Percentiles rank a stretch among this genome's conserved stretches.
phyloP scores from a whole-genome alignment of 2,888 invertebrate genomes.

The Cremastinae sp. region DNA sequence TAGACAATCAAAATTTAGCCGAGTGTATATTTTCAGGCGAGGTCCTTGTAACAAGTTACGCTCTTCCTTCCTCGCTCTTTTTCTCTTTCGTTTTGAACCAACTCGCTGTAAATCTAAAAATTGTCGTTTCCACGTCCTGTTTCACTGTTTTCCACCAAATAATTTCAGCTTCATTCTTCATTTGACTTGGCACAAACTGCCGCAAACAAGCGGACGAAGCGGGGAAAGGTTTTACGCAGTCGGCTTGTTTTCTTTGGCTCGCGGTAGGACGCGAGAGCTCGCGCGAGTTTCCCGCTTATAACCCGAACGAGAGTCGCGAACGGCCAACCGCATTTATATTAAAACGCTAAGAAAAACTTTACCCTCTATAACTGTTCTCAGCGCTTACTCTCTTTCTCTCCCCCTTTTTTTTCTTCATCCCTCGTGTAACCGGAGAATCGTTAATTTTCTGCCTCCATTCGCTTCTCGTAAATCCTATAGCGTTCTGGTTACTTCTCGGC shows the following conservation, averaged over 20 bases:
- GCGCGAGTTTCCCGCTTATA: constrained; percentile 50
- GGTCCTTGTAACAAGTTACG: constrained; percentile 47
- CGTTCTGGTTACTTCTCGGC: constrained; percentile 56
- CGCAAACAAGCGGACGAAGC: constrained; percentile 77
- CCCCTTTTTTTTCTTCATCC: constrained; percentile 56
- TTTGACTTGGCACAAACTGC: constrained; percentile 80
- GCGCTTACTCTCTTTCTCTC: constrained; percentile 49
- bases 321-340: constrained; percentile 78
- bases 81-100: constrained; percentile 50
- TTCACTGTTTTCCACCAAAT: constrained; percentile 80
- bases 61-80: constrained; percentile 53
- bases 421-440: constrained; percentile 73
- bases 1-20: constrained; percentile 3
- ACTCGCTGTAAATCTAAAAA: constrained; percentile 76
- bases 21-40: constrained; percentile 20
- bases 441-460: constrained; percentile 81
- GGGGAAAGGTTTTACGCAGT: too few species aligned
- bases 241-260: constrained; percentile 22
- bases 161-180: constrained; percentile 81
- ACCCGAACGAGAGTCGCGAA: constrained; percentile 67
- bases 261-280: constrained; percentile 42
- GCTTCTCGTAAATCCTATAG: constrained; percentile 78
- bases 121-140: constrained; percentile 80
- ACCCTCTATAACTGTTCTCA: constrained; percentile 62
- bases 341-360: constrained; percentile 80